Evolutionary conservation across 1,140 invertebrate genomes (phyloP), one percentile per base, ranked within the genome.

Genomic region (Acromyrmex charruanus): DNA sequence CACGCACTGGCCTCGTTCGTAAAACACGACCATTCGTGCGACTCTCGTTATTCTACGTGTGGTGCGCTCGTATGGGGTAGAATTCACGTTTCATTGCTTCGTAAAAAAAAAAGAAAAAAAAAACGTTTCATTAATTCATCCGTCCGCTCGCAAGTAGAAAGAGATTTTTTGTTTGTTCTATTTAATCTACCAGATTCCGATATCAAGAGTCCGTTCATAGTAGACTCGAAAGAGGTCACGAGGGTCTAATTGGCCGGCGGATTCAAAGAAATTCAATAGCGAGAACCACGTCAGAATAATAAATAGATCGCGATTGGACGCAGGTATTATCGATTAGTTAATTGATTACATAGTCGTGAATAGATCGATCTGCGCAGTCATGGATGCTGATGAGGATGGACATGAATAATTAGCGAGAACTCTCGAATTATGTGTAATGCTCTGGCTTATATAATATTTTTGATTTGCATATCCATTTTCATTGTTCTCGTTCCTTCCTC

Each of bases 331-430:
- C 68, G 55, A 68, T 59, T 28, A 68, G 25, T 28, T 68, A 61
- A n/a, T 49, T 55, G 44, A 82, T 59, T 35, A 25, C 9, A 71
- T 21, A 21, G 51, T 72, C 16, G 31, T 31, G 16, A 72, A 39
- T 44, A 69, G 53, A 72, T 72, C 51, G 16, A 81, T 84, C 25
- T 28, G 69, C 39, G 18, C 18, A 58, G 21, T 71, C 49, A 59
- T 55, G 28, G 14, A 80, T 55, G 3, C 31, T 44, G 51, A 58
- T n/a, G 59, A 18, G 25, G 51, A 87, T 61, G 69, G 58, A 35
- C 72, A 58, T 68, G 72, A 85, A 87, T 87, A 77, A 90, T 90
- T 87, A 85, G 68, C 66, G 49, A 69, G 71, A n/a, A 61, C 18
- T 16, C 61, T 69, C 49, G 68, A 66, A 55, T 72, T 28, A 31